phyloP scores from a whole-genome alignment of 1,140 invertebrate species.

The Linepithema humile region DNA sequence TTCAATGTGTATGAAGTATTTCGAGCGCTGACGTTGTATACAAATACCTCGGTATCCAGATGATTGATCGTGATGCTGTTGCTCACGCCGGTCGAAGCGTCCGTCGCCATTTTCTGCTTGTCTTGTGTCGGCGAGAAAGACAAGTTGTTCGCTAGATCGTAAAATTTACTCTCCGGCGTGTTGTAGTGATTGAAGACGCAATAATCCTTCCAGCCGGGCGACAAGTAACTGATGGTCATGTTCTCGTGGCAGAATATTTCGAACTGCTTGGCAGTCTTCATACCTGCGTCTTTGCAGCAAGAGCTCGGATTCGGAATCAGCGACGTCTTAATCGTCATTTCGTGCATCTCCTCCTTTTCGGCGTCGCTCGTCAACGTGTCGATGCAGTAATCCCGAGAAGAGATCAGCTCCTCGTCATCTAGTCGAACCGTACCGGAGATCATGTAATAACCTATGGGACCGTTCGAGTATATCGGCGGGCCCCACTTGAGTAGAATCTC shows the following conservation, averaged over 20 bases:
- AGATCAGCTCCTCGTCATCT: conserved; percentile 81
- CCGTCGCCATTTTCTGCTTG: not conserved
- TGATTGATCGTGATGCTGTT: not conserved
- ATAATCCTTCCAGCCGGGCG: conserved; percentile 68
- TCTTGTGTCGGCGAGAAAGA: conserved; percentile 45
- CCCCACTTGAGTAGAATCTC: conserved; percentile 87
- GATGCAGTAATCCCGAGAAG: conserved; percentile 86
- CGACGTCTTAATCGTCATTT: conserved; percentile 62
- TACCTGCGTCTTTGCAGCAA: conserved; percentile 68
- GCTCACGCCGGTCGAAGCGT: not conserved
- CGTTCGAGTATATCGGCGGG: conserved; percentile 87
- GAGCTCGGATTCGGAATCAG: conserved; percentile 26
- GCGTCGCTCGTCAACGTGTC: conserved; percentile 63
- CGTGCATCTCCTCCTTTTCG: conserved; percentile 41
- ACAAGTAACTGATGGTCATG: conserved; percentile 64
- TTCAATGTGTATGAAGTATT: conserved; percentile 72
- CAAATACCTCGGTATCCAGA: conserved; percentile 20
- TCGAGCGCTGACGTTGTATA: conserved; percentile 72
- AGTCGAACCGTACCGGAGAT: conserved; percentile 81
- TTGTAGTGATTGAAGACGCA: conserved; percentile 71
- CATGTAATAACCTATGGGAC: conserved; percentile 87
- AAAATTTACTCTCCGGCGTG: conserved; percentile 39
- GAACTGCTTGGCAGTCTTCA: conserved; percentile 63
- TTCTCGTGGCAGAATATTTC: conserved; percentile 75
- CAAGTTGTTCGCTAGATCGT: conserved; percentile 48